Base-by-base conservation (phyloP, 1,140 invertebrate species). In the Scaptomyza montana region DNA sequence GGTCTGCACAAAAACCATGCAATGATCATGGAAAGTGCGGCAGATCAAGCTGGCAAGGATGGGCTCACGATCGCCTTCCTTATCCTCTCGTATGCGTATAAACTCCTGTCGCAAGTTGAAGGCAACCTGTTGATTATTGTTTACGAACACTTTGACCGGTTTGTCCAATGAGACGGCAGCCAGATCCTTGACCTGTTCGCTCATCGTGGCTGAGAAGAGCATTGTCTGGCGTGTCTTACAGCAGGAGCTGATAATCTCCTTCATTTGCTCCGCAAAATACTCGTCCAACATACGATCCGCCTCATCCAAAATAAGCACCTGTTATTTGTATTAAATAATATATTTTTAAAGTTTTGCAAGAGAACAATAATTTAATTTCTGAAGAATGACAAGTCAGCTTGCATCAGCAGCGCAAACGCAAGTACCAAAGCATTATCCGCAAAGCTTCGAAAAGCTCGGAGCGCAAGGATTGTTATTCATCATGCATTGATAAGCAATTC, bases 141-240 rank as follows among this genome's bases (percentile, higher is more conserved):
- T 98, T 0, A 99, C 96, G 92, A 98, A 98, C 59, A 99, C 94
- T 92, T 97, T 98, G 7, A 99, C 95, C 0, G 99, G 98, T 71
- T 97, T 96, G 49, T 96, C 95, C 4, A 99, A 93, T 0, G 98
- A 99, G 0, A 99, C 96, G 2, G 97, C 94, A 0, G 97, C 98
- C 47, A 99, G 93, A 93, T 99, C 97, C 92, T 98, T 96, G 0
- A 99, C 98, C 92, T 97, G 95, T 53, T 99, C 98, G 3, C 98
- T 99, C 98, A 99, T 99, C 2, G 99, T 99, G 10, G 99, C 99
- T 2, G 98, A 99, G 93, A 99, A 99, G 16, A 99, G 92, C 94
- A 99, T 97, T 0, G 98, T 99, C 92, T 99, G 98, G n/a, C 98
- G 93, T n/a, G 95, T 98, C 45, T 95, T 94, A 2, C 97, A 94